Conservation (phyloP, 53 echinoderm and acorn worm genomes). For the Zoroaster sp. region DNA sequence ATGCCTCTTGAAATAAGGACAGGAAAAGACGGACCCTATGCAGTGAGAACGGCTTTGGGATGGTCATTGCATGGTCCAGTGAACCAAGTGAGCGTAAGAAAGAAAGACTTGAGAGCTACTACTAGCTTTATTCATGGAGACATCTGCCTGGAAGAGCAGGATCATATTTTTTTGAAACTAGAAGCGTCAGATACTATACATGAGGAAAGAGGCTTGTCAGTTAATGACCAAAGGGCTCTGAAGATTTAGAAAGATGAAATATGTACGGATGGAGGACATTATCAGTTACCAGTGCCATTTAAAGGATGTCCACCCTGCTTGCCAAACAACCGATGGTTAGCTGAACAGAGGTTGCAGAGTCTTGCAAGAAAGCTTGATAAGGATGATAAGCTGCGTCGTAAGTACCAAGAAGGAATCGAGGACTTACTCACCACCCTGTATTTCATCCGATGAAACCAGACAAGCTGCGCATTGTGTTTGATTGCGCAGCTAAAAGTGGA, state of each 20-base stretch:
- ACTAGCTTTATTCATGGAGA: constrained; percentile 44
- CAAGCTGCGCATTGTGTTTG: constrained; percentile 32
- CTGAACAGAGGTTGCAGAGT: constrained; percentile 42
- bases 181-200: neutral
- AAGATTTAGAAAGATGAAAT: constrained; percentile 18
- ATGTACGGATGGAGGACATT: constrained; percentile 31
- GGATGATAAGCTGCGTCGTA: constrained; percentile 11
- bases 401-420: constrained; percentile 50
- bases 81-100: neutral
- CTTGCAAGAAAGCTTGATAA: constrained; percentile 21
- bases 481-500: constrained; percentile 30
- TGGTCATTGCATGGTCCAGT: constrained; percentile 55
- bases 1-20: constrained; percentile 17
- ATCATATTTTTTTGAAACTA: constrained; percentile 41
- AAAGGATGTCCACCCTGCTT: constrained; percentile 40
- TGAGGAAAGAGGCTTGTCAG: constrained; percentile 22
- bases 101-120: neutral
- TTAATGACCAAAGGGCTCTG: constrained; percentile 35
- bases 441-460: constrained; percentile 42
- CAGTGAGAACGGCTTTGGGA: constrained; percentile 25
- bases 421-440: constrained; percentile 41
- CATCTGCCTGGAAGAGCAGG: constrained; percentile 2
- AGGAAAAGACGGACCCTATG: constrained; percentile 31
- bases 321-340: constrained; percentile 52
- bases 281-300: constrained; percentile 59